Conservation (phyloP, 1,140 invertebrate species). For the Lasaia peninsularis region DNA sequence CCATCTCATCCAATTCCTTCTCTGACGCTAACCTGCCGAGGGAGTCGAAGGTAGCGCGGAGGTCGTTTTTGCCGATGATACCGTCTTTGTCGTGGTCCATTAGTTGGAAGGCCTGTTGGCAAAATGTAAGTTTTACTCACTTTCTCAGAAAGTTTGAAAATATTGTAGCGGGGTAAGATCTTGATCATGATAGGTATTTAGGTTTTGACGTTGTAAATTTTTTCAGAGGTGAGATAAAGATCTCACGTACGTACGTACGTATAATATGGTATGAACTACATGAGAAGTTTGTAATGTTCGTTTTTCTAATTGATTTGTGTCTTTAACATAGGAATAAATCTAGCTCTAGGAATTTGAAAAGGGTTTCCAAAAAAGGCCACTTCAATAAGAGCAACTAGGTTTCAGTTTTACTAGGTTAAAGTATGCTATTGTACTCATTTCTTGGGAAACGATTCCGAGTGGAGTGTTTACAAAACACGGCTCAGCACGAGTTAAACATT, state of each 20-base stretch:
- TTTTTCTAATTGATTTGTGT: too few species aligned
- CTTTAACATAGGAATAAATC: too few species aligned
- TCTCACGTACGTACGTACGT: too few species aligned
- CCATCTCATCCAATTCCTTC: slow-evolving; percentile 94
- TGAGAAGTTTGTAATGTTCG: too few species aligned
- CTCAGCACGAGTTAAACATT: slow-evolving; percentile 18
- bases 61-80: slow-evolving; percentile 96
- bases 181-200: background rate
- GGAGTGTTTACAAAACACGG: slow-evolving; percentile 28
- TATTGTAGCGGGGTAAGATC: background rate
- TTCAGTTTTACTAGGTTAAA: background rate
- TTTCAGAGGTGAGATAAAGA: too few species aligned
- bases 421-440: background rate
- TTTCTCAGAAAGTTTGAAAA: background rate
- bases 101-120: slow-evolving; percentile 92
- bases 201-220: too few species aligned
- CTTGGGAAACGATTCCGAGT: background rate
- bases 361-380: too few species aligned
- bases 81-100: slow-evolving; percentile 99
- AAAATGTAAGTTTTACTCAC: slow-evolving; percentile 19
- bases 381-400: background rate
- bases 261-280: too few species aligned
- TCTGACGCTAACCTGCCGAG: slow-evolving; percentile 93
- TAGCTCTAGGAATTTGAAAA: too few species aligned
- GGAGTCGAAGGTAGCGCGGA: slow-evolving; percentile 96